Conservation (phyloP, 2,888 invertebrate genomes). For the Lepidonotus clava region DNA sequence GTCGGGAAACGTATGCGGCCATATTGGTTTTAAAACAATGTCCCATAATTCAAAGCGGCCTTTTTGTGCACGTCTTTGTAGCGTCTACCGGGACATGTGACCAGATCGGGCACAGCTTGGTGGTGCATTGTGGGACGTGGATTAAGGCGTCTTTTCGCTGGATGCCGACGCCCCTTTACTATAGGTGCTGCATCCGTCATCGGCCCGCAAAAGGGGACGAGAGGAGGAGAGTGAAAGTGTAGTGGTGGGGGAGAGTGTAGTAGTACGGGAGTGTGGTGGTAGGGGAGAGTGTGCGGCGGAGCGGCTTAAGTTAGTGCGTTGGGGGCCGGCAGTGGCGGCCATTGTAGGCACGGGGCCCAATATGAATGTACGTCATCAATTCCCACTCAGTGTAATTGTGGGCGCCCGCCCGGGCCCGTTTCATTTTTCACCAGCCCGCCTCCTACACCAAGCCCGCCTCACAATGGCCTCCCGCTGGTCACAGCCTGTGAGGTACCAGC, state of each 20-base stretch:
- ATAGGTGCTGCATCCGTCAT: neutral
- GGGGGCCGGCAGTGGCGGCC: neutral
- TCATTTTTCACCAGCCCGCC: neutral
- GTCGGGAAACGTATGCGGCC: neutral
- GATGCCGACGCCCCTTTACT: neutral
- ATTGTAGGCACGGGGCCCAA: neutral
- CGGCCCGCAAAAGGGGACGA: neutral
- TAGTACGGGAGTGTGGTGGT: neutral
- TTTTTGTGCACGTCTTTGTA: too few relatives aligned
- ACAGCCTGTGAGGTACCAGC: neutral
- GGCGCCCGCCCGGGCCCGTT: neutral
- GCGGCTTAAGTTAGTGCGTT: neutral
- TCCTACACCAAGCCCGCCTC: neutral
- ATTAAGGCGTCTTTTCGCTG: neutral
- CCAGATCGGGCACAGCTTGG: neutral
- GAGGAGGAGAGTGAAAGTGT: neutral
- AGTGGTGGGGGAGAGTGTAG: neutral
- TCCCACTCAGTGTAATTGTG: conserved; percentile 32
- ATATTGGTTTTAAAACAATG: neutral
- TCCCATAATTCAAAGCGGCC: too few relatives aligned
- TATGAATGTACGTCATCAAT: conserved; percentile 44
- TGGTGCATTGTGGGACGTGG: neutral
- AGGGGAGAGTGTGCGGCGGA: neutral
- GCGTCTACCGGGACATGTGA: neutral
- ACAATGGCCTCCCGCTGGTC: too few relatives aligned